Evolutionary conservation across 1,140 invertebrate species (phyloP), one percentile per base, ranked within the genome.

Genomic region (Euborellia annulipes): DNA sequence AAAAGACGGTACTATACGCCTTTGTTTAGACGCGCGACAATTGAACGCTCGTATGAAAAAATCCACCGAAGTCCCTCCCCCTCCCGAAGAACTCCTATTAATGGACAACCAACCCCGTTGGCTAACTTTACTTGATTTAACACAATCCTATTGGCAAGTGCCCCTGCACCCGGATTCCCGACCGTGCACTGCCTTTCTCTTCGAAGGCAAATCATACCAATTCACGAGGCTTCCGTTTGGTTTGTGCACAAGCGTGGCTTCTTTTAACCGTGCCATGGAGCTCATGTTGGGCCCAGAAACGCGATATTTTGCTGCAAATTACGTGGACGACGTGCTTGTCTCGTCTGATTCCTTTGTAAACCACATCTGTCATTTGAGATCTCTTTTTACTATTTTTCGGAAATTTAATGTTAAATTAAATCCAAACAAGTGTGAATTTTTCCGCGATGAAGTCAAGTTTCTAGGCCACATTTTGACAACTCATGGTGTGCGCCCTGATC

Each of bases 101-200:
- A 45, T 46, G 9, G 58, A 55, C 45, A 20, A 55, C 37, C 48
- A 48, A 2, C 42, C 36, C 2, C 51, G 53, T 13, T 58, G 37
- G 45, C 53, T 62, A 19, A 55, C 55, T 3, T 50, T 50, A 7
- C 48, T 62, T 1, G 61, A 62, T 48, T 42, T 62, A 30, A 54
- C 51, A 13, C 55, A 53, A 36, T 55, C 54, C 0, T 64, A 64
- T 43, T 62, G 61, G 50, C 61, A 62, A 49, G 55, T 64, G n/a
- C 52, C 56, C 0, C 44, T 62, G 17, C 41, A 27, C 6, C 20
- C 45, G 22, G 43, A 58, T 2, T 56, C 54, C 30, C 48, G 45
- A n/a, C 51, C 56, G 20, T 61, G 56, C 43, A 62, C 61, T 1
- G 56, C 58, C 0, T 64, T 62, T 48, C 22, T 54, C 2, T 55